These are phyloP conservation scores for Nysson spinosus DNA, from an alignment of 2,888 invertebrate species.

Conservation along the genomic window DNA sequence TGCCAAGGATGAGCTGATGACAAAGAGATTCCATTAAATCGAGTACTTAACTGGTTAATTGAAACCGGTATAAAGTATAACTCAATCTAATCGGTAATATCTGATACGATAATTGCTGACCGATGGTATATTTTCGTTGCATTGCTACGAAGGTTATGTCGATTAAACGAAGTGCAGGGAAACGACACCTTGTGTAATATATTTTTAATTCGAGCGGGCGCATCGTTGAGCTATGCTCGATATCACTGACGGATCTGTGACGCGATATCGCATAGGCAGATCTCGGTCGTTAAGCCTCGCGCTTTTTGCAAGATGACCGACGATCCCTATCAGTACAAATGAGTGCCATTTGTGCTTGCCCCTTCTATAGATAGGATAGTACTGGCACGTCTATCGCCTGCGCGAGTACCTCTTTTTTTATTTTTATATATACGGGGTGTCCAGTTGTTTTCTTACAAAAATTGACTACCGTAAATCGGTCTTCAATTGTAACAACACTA, in stretches of 20 bases:
- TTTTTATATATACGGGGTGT: too few species aligned
- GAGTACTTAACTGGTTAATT: too few species aligned
- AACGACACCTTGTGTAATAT: slow-evolving; percentile 70
- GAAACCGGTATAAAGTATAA: too few species aligned
- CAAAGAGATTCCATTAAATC: too few species aligned
- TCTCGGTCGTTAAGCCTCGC: slow-evolving; percentile 74
- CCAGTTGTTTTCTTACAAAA: too few species aligned
- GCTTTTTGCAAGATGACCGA: slow-evolving; percentile 67
- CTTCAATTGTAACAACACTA: too few species aligned
- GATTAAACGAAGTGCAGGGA: slow-evolving; percentile 52
- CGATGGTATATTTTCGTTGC: not conserved
- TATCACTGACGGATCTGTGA: slow-evolving; percentile 74
- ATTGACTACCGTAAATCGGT: too few species aligned
- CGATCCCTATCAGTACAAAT: slow-evolving; percentile 73
- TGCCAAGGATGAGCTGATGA: too few species aligned
- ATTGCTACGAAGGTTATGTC: slow-evolving; percentile 11
- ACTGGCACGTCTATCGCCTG: slow-evolving; percentile 21
- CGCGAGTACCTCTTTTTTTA: too few species aligned
- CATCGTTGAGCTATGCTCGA: slow-evolving; percentile 58
- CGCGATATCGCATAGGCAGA: slow-evolving; percentile 72
- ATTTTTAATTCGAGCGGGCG: slow-evolving; percentile 71
- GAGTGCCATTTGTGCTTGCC: slow-evolving; percentile 68
- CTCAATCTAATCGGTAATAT: too few species aligned
- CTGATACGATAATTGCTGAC: not conserved
- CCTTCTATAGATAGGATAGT: slow-evolving; percentile 34